Evolutionary conservation across 2,113 vertebrate species (phyloP).

Genomic region (Trochalopteron elliotii): DNA sequence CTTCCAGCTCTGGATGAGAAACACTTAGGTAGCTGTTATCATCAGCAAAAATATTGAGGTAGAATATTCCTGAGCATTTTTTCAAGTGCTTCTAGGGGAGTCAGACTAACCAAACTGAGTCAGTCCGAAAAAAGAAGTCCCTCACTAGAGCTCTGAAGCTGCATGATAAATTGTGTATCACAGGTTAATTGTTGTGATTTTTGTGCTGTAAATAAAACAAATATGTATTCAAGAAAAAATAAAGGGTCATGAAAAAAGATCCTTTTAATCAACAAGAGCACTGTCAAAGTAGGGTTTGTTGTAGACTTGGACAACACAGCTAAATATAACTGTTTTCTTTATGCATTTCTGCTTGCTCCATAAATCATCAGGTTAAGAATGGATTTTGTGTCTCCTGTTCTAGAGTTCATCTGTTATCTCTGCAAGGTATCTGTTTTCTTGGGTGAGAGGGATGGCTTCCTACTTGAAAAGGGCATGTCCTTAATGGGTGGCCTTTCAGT

Average conservation of each 20-base stretch:
- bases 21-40: neutral
- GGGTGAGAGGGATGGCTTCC: neutral
- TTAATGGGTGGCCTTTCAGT: neutral
- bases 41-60: neutral
- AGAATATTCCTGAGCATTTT: neutral
- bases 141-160: neutral
- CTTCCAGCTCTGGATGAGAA: neutral
- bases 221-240: neutral
- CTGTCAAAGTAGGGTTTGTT: neutral
- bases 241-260: neutral
- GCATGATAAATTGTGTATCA: neutral
- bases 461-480: conserved; percentile 5
- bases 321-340: neutral
- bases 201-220: neutral
- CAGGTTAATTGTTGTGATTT: neutral
- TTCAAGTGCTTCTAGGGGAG: neutral
- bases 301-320: neutral
- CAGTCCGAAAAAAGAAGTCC: neutral
- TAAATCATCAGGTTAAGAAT: neutral
- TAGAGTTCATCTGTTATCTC: conserved; percentile 27
- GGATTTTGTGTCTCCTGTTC: neutral
- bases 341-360: neutral
- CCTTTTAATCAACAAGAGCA: neutral
- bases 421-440: neutral
- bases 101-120: neutral